phyloP scores from a whole-genome alignment of 1,140 invertebrate species.

The Scaptomyza montana region DNA sequence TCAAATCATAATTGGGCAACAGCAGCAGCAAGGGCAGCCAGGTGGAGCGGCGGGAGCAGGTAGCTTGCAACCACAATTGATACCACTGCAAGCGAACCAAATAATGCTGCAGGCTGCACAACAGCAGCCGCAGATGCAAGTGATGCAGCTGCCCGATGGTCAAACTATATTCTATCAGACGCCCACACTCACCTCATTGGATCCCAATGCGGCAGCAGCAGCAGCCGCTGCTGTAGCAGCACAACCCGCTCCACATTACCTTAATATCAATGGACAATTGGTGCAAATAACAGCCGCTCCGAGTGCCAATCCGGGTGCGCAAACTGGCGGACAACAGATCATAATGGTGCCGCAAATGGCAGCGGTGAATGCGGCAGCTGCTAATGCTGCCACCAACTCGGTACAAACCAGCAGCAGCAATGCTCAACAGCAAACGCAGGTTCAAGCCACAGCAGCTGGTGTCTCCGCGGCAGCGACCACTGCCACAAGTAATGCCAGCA shows the following conservation, averaged over 20 bases:
- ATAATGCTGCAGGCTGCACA: constrained; percentile 79
- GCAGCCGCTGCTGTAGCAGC: constrained; percentile 69
- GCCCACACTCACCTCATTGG: constrained; percentile 58
- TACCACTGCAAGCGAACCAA: constrained; percentile 74
- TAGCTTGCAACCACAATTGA: constrained; percentile 57
- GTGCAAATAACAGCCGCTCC: constrained; percentile 86
- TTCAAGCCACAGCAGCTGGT: constrained; percentile 36
- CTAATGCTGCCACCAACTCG: constrained; percentile 54
- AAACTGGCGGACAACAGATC: constrained; percentile 64
- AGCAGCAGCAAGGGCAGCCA: constrained; percentile 48
- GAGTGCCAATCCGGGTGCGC: constrained; percentile 39
- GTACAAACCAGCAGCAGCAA: constrained; percentile 13
- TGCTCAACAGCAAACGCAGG: constrained; percentile 45
- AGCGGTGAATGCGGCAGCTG: constrained; percentile 83
- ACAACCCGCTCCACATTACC: constrained; percentile 86
- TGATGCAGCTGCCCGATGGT: constrained; percentile 96
- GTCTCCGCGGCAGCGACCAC: constrained; percentile 1
- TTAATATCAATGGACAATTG: constrained; percentile 90
- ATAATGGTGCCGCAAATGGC: constrained; percentile 82
- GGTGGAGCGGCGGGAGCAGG: constrained; percentile 21
- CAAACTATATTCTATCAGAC: constrained; percentile 95
- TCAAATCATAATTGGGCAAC: constrained; percentile 77
- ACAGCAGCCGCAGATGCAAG: constrained; percentile 88
- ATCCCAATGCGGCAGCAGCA: constrained; percentile 56
- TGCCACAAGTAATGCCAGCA: constrained; percentile 42